A percentile compares a stretch with the other conserved stretches of the same genome.
Conservation (phyloP, 92 coral and sea anemone genomes). For the Diadumene lineata region DNA sequence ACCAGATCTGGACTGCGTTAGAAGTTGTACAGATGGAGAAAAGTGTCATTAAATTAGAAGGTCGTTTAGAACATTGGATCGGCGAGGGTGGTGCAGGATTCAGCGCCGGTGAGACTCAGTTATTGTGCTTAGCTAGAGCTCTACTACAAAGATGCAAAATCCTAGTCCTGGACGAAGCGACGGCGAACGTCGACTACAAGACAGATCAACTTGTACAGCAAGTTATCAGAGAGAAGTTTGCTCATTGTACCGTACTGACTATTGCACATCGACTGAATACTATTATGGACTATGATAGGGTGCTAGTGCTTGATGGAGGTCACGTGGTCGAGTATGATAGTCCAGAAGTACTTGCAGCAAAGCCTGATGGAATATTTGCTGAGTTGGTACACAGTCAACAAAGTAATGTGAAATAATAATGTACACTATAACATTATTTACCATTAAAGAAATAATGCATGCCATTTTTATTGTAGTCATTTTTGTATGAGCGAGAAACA, state of each 20-base stretch:
- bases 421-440: background rate
- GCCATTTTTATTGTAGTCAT: no score
- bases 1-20: constrained; percentile 29
- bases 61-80: constrained; percentile 5
- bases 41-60: background rate
- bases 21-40: constrained; percentile 10
- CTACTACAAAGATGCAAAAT: constrained; percentile 21
- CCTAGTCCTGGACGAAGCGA: constrained; percentile 30
- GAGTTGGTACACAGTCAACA: background rate
- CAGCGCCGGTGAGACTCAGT: constrained; percentile 25
- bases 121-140: constrained; percentile 23
- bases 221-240: constrained; percentile 24
- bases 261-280: constrained; percentile 39
- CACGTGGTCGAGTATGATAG: constrained; percentile 19
- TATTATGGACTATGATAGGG: constrained; percentile 31
- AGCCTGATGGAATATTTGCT: constrained; percentile 15
- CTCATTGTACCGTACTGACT: constrained; percentile 28
- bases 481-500: no score
- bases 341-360: constrained; percentile 8
- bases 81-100: constrained; percentile 26
- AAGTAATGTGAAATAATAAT: background rate
- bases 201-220: constrained; percentile 22
- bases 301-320: constrained; percentile 30
- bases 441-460: no score
- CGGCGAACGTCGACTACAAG: constrained; percentile 30